A percentile compares a stretch with the other conserved stretches of the same genome.
These are phyloP conservation scores for Limnothrissa miodon DNA, from an alignment of 2,113 vertebrate species.

Conservation along the genomic window DNA sequence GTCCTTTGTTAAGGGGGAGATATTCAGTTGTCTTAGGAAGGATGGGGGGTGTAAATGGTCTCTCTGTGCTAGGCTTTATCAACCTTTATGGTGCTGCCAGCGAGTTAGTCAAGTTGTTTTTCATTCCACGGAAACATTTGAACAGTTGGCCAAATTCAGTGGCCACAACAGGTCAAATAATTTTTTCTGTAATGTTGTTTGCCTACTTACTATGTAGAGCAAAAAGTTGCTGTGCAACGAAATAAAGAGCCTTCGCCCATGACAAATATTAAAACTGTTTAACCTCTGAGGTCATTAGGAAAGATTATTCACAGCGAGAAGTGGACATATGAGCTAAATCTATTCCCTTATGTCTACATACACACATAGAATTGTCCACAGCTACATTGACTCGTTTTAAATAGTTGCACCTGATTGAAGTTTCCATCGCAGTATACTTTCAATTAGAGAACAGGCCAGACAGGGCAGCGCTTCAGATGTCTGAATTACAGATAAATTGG, in stretches of 20 bases:
- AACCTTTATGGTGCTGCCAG: neutral
- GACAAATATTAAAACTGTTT: neutral
- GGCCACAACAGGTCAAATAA: neutral
- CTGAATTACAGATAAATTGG: neutral
- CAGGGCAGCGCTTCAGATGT: neutral
- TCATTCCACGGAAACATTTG: neutral
- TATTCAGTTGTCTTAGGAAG: slow-evolving; percentile 48
- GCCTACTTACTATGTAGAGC: neutral
- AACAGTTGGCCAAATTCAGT: neutral
- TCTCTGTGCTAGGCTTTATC: slow-evolving; percentile 19
- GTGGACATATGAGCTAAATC: neutral
- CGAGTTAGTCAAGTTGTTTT: neutral
- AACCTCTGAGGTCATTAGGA: neutral
- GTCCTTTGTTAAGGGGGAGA: slow-evolving; percentile 55
- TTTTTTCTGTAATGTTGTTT: neutral
- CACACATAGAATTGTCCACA: neutral
- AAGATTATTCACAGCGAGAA: neutral
- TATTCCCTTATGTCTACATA: neutral
- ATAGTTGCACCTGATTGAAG: neutral
- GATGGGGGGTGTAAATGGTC: slow-evolving; percentile 28
- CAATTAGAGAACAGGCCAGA: neutral
- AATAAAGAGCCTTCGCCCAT: neutral
- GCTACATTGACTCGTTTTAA: neutral
- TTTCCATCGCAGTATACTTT: neutral
- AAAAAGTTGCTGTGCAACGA: neutral